phyloP scores from a whole-genome alignment of 2,113 vertebrate genomes.

The Solea solea region DNA sequence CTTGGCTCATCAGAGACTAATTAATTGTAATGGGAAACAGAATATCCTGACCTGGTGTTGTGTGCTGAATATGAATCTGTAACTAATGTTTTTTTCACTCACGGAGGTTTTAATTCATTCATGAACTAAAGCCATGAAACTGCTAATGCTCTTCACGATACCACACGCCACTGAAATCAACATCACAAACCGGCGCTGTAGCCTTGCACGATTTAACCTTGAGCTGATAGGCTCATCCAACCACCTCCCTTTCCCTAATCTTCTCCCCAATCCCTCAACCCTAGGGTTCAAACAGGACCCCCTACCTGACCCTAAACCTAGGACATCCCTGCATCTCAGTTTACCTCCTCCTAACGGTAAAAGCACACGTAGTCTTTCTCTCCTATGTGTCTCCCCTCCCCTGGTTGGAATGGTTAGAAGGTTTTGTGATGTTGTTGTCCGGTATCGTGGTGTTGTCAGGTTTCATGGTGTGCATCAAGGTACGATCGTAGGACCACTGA shows the following conservation, averaged over 20 bases:
- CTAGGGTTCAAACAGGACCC: slow-evolving; percentile 79
- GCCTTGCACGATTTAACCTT: slow-evolving; percentile 4
- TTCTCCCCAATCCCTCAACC: slow-evolving; percentile 50
- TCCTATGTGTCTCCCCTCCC: slow-evolving; percentile 48
- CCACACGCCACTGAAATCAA: slow-evolving; percentile 35
- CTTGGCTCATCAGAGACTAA: slow-evolving; percentile 20
- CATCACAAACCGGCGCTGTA: slow-evolving; percentile 49
- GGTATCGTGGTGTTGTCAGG: slow-evolving; percentile 62
- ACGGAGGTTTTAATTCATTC: slow-evolving; percentile 11
- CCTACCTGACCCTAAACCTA: slow-evolving; percentile 77
- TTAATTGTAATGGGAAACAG: slow-evolving; percentile 29
- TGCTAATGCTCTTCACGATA: slow-evolving; percentile 15
- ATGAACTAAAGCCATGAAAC: slow-evolving; percentile 50
- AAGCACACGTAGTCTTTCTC: slow-evolving; percentile 43
- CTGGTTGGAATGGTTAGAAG: slow-evolving; percentile 53
- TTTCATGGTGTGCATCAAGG: slow-evolving; percentile 66
- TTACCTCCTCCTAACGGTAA: slow-evolving; percentile 83
- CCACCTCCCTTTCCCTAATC: slow-evolving; percentile 63
- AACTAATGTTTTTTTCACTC: slow-evolving; percentile 28
- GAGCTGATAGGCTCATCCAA: slow-evolving; percentile 33
- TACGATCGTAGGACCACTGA: slow-evolving; percentile 45
- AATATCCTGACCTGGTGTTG: slow-evolving; percentile 5
- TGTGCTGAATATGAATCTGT: slow-evolving; percentile 2
- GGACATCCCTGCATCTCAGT: slow-evolving; percentile 82
- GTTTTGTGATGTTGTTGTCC: slow-evolving; percentile 69